phyloP scores from a whole-genome alignment of 2,888 invertebrate genomes.

The Drosophila phalerata region DNA sequence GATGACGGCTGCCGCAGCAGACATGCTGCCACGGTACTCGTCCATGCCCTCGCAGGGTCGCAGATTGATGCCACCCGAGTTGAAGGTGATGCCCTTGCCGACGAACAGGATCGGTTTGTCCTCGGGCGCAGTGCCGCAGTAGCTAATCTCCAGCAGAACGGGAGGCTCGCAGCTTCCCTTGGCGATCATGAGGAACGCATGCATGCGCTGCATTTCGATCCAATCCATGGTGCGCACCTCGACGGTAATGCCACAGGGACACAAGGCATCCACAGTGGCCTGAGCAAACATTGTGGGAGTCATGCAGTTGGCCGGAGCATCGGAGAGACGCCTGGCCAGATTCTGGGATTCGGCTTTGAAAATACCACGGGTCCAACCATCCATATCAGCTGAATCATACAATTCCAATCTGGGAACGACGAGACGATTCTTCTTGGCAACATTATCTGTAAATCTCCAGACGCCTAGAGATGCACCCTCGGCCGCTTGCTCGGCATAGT shows the following conservation, averaged over 20 bases:
- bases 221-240: slow-evolving; percentile 87
- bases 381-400: slow-evolving; percentile 86
- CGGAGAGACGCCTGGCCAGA: slow-evolving; percentile 89
- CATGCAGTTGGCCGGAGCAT: slow-evolving; percentile 91
- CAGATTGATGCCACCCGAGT: slow-evolving; percentile 85
- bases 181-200: slow-evolving; percentile 86
- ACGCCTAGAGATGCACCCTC: slow-evolving; percentile 88
- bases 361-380: slow-evolving; percentile 88
- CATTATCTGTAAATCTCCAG: slow-evolving; percentile 88
- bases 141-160: slow-evolving; percentile 87
- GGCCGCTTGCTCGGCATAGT: slow-evolving; percentile 89
- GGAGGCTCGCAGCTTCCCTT: slow-evolving; percentile 87
- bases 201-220: slow-evolving; percentile 87
- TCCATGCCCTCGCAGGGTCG: slow-evolving; percentile 73
- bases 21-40: slow-evolving; percentile 87
- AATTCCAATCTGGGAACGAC: slow-evolving; percentile 85
- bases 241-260: slow-evolving; percentile 86
- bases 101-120: slow-evolving; percentile 87
- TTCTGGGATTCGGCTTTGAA: slow-evolving; percentile 91
- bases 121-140: slow-evolving; percentile 85
- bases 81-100: slow-evolving; percentile 87
- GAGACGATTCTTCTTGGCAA: slow-evolving; percentile 85
- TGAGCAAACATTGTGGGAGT: slow-evolving; percentile 91
- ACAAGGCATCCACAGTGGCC: slow-evolving; percentile 88
- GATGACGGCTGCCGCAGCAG: slow-evolving; percentile 88